Percentiles rank a stretch among this genome's conserved stretches.
Conservation (phyloP, 2,113 vertebrate species). For the Syngnathus typhle region DNA sequence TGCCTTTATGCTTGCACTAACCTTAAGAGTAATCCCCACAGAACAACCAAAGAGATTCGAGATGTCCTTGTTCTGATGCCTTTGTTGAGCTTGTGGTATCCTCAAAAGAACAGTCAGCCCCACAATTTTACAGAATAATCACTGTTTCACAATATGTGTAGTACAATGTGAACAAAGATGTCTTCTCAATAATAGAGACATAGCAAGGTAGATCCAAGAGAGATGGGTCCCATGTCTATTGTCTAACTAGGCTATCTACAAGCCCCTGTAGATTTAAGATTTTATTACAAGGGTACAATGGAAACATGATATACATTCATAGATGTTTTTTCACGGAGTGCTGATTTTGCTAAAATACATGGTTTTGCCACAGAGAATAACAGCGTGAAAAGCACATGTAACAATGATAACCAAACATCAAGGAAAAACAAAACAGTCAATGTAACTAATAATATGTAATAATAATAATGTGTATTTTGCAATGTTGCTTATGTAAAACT, state of each 20-base stretch:
- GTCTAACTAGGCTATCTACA: constrained; percentile 38
- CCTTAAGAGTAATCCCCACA: constrained; percentile 72
- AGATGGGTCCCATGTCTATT: constrained; percentile 31
- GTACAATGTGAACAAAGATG: constrained; percentile 29
- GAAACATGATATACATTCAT: constrained; percentile 37
- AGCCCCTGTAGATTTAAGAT: constrained; percentile 44
- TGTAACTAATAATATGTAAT: too few species aligned
- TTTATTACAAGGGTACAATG: constrained; percentile 39
- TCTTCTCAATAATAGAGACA: constrained; percentile 20
- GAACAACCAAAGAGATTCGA: constrained; percentile 77
- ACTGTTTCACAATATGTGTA: constrained; percentile 40
- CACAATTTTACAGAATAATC: constrained; percentile 40
- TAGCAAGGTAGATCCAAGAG: constrained; percentile 21
- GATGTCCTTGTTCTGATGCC: constrained; percentile 51
- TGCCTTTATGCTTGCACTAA: constrained; percentile 63
- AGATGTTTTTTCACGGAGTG: constrained; percentile 25
- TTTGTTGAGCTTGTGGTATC: constrained; percentile 36
- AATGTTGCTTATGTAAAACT: too few species aligned
- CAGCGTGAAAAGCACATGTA: neutral
- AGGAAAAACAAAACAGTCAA: neutral
- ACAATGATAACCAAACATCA: neutral
- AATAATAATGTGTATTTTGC: too few species aligned
- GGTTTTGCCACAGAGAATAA: neutral
- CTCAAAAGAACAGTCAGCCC: constrained; percentile 32
- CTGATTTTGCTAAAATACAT: constrained; percentile 2